Conservation (phyloP, 2,888 invertebrate species). For the Ernsta delagoae region DNA sequence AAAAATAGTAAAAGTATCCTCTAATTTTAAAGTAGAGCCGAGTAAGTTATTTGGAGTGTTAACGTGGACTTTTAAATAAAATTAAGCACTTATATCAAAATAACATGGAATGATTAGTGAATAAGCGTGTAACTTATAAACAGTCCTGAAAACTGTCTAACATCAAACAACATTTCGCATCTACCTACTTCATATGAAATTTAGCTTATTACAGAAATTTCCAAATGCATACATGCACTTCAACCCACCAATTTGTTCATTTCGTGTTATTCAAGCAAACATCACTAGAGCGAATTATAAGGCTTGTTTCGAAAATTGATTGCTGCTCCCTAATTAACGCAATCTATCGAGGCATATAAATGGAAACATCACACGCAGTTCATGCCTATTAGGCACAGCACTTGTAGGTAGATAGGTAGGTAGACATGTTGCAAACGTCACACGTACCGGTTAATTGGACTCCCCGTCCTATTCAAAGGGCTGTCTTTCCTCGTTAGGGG, state of each 20-base stretch:
- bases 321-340: slow-evolving; percentile 30
- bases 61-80: background rate
- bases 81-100: background rate
- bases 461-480: slow-evolving; percentile 81
- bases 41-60: background rate
- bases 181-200: background rate
- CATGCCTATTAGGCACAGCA: slow-evolving; percentile 20
- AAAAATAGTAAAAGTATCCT: too few relatives aligned
- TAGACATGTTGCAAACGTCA: slow-evolving; percentile 35
- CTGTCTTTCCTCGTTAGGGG: slow-evolving; percentile 82
- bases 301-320: slow-evolving; percentile 28
- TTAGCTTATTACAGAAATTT: slow-evolving; percentile 7
- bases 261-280: slow-evolving; percentile 23
- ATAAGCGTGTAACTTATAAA: background rate
- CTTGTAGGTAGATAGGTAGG: too few relatives aligned
- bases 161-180: background rate
- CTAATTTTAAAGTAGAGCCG: background rate
- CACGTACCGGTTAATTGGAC: slow-evolving; percentile 81
- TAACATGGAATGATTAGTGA: background rate
- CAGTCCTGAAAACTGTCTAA: background rate
- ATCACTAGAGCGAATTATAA: slow-evolving; percentile 13
- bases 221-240: slow-evolving; percentile 8
- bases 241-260: slow-evolving; percentile 20
- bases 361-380: slow-evolving; percentile 30
- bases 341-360: slow-evolving; percentile 24